Conservation (phyloP, 2,797 vertebrate species). For the Gorsachius magnificus region DNA sequence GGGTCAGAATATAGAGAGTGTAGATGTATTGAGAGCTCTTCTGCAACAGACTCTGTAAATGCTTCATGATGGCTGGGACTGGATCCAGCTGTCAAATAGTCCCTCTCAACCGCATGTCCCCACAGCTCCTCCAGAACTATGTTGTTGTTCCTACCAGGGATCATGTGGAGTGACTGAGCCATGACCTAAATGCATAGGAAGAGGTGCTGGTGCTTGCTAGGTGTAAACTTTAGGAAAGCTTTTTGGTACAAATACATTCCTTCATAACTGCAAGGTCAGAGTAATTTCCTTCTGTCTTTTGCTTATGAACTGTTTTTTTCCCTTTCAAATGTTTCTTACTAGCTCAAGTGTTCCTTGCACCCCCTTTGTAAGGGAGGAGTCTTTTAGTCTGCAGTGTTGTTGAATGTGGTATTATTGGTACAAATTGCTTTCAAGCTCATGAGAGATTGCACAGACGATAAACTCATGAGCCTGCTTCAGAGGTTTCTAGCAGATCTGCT, state of each 20-base stretch:
- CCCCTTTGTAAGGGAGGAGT: neutral
- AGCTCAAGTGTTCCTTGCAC: neutral
- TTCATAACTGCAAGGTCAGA: neutral
- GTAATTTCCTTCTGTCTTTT: neutral
- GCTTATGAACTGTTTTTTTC: neutral
- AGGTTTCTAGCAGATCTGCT: neutral
- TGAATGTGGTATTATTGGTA: neutral
- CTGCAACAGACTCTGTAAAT: neutral
- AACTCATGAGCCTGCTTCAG: neutral
- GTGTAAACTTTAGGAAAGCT: neutral
- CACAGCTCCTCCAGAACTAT: neutral
- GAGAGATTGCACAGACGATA: neutral
- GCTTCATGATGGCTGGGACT: neutral
- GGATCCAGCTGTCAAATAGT: neutral
- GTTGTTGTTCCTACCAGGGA: accelerated
- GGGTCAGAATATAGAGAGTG: neutral
- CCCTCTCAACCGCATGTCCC: neutral
- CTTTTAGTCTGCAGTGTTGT: neutral
- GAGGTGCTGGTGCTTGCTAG: neutral
- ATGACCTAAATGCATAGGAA: neutral
- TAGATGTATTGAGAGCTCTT: neutral
- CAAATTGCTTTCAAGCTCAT: neutral
- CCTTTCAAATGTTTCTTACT: neutral
- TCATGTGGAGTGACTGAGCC: neutral
- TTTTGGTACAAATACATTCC: neutral